Conservation (phyloP, 2,113 vertebrate genomes). For the Pipa parva region DNA sequence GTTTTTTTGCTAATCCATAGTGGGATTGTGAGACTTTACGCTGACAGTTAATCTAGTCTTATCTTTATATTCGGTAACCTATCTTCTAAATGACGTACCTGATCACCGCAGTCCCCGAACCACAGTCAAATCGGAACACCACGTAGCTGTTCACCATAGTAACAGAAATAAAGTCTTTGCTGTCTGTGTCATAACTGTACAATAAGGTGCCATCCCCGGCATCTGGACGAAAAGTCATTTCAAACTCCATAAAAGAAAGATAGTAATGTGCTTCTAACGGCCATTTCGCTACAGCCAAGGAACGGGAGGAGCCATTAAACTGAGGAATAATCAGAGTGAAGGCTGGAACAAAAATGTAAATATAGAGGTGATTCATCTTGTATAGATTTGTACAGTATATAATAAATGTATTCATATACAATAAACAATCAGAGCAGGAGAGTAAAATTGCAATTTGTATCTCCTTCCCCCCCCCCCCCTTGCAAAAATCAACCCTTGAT, state of each 20-base stretch:
- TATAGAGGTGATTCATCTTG: too few relatives aligned
- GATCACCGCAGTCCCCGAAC: slow-evolving; percentile 82
- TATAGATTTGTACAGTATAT: too few relatives aligned
- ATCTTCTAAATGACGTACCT: slow-evolving; percentile 61
- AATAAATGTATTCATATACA: too few relatives aligned
- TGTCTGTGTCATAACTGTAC: slow-evolving; percentile 84
- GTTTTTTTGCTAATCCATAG: too few relatives aligned
- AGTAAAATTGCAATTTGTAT: too few relatives aligned
- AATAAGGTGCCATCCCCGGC: slow-evolving; percentile 74
- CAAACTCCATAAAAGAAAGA: slow-evolving; percentile 92
- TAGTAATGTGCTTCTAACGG: slow-evolving; percentile 81
- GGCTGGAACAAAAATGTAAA: slow-evolving; percentile 59
- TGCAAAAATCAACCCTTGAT: too few relatives aligned
- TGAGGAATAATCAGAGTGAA: slow-evolving; percentile 79
- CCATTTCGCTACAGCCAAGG: slow-evolving; percentile 81
- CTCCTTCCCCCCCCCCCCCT: too few relatives aligned
- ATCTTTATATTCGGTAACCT: too few relatives aligned
- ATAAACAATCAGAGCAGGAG: too few relatives aligned
- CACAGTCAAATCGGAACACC: slow-evolving; percentile 94
- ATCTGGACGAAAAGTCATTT: slow-evolving; percentile 80
- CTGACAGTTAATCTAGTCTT: too few relatives aligned
- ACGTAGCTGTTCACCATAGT: slow-evolving; percentile 72
- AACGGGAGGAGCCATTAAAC: slow-evolving; percentile 80
- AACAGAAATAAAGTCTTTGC: slow-evolving; percentile 86
- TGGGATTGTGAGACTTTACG: too few relatives aligned